Percentiles rank a stretch among this genome's conserved stretches.
These are phyloP conservation scores for Jacana jacana DNA, from an alignment of 2,113 vertebrate genomes.

Conservation along the genomic window DNA sequence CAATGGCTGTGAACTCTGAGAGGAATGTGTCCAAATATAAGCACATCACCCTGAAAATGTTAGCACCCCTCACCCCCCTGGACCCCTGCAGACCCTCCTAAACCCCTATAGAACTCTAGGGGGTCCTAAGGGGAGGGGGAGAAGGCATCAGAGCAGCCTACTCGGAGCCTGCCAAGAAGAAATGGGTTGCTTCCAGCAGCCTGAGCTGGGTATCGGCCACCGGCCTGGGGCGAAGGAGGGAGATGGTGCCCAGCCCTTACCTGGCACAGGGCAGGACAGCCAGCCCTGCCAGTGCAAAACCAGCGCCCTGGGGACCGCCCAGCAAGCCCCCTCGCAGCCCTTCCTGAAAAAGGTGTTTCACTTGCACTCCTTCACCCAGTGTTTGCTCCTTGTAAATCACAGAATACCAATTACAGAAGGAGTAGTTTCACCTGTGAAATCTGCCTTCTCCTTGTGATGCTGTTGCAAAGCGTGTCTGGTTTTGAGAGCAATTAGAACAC, in stretches of 20 bases:
- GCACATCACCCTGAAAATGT: background rate
- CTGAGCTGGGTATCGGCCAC: background rate
- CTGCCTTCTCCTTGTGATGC: background rate
- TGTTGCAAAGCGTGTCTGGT: background rate
- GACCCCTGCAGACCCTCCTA: too few species aligned
- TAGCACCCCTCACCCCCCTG: too few species aligned
- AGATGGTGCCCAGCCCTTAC: background rate
- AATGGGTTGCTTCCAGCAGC: accelerated
- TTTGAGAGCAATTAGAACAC: background rate
- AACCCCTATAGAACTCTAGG: too few species aligned
- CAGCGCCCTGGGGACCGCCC: background rate
- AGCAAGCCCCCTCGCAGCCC: accelerated
- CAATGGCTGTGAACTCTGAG: background rate
- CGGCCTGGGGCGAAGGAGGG: accelerated
- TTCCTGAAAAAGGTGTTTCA: background rate
- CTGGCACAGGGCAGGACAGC: background rate
- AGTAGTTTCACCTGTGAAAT: background rate
- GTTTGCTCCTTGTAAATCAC: background rate
- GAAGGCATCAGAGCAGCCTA: background rate
- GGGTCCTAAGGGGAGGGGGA: background rate
- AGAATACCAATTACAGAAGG: background rate
- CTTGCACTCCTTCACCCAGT: too few species aligned
- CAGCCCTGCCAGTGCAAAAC: background rate
- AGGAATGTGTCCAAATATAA: background rate
- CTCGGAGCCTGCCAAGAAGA: too few species aligned